Evolutionary conservation across 2,797 vertebrate genomes (phyloP), one percentile per base, ranked within the genome.

Genomic region (Silurus lanzhouensis): DNA sequence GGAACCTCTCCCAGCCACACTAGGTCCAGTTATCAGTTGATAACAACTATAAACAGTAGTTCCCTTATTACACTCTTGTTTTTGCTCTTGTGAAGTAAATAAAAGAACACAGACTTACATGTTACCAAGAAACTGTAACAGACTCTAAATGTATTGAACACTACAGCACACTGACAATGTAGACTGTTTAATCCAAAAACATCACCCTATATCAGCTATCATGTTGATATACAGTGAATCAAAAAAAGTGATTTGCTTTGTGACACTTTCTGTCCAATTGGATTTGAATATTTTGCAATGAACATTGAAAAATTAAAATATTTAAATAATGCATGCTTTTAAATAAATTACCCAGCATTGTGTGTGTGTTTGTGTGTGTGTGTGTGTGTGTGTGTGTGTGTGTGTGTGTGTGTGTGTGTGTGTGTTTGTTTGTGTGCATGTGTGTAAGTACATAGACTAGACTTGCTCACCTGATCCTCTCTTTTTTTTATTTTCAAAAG

Each of bases 361-460:
- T 81, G 19, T 52, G 27, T 66, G 27, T 58, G 64, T 46, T 58
- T 17, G 14, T 48, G 3, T 71, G 31, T 46, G 19, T 58, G 57
- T 15, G 57, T 58, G 57, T 2, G 57, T 17, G 57, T 17, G 57
- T 17, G 57, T 58, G 57, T 27, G 4, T 66, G 7, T 25, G 63
- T 66, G 0, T 66, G 4, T 66, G 19, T 20, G 7, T 22, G 19
- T 63, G 60, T 6, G 20, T 22, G 22, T 64, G 61, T n/a, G 19
- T 64, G 61, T 64, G 61, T 64, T 27, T 31, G 66, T 66, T 25
- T 67, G 25, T 83, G 63, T 38, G 55, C 58, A 58, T 70, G 67
- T 38, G 14, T 72, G 9, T 68, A 78, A 3, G 55, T 52, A 58
- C 80, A 76, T 78, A 66, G 83, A 77, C 71, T 55, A 81, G 82